Evolutionary conservation across 2,113 vertebrate genomes (phyloP), one percentile per base, ranked within the genome.

Genomic region (Parus major): DNA sequence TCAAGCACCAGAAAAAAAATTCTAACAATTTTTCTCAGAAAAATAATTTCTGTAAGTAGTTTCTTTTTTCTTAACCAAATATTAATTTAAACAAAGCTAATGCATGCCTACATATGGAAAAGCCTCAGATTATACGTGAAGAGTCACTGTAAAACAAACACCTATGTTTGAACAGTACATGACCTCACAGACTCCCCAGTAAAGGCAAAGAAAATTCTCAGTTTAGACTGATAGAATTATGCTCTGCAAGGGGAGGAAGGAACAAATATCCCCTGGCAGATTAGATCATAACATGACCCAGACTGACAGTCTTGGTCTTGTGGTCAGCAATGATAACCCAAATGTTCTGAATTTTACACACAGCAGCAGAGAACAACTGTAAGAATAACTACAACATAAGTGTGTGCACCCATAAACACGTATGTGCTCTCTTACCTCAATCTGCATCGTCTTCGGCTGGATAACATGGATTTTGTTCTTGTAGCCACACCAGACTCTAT

Each of bases 381-480:
- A 68, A 52, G 55, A 77, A 68, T 25, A 85, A 72, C 75, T 11
- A 46, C 6, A 77, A 25, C 20, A 27, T 22, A 49, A 63, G 39
- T 11, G 27, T 6, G 33, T 71, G 46, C 39, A 11, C 1, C 1
- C 61, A 80, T 4, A n/a, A 25, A 61, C 8, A 41, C 0, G 1
- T 17, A 8, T 23, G 9, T 71, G 12, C 21, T 47, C 49, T 80
- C 98, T 82, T 88, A 98, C 99, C 98, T 99, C 99, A 4, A 99
- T 99, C 97, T 99, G 99, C 99, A 99, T 99, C 8, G 99, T 99
- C 97, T 99, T 99, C 28, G 99, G 99, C 97, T 99, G 99, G 96
- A 99, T 99, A 86, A 99, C 99, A 28, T 99, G 99, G 95, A 99
- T 98, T 97, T 99, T 99, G 97, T 99, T 99, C 98, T 99, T 99